phyloP scores from a whole-genome alignment of 2,113 vertebrate genomes.

The Phainopepla nitens region DNA sequence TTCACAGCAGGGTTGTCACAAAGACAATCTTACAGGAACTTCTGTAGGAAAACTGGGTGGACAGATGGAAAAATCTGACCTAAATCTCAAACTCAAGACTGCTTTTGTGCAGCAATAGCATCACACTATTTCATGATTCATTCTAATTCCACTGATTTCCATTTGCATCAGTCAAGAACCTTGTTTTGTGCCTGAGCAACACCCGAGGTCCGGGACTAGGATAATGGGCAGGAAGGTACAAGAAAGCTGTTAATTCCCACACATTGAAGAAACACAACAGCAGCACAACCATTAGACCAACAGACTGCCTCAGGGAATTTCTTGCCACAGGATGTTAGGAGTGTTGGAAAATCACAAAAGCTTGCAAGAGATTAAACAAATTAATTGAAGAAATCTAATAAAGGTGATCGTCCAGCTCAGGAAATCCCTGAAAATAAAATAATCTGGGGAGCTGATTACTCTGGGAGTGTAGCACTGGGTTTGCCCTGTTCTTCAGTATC shows the following conservation, averaged over 20 bases:
- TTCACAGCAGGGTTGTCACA: background rate
- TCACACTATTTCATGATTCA: background rate
- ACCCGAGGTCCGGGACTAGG: background rate
- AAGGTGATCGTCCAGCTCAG: background rate
- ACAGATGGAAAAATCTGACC: background rate
- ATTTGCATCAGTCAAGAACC: background rate
- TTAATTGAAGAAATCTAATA: background rate
- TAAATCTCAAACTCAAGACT: background rate
- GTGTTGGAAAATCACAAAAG: background rate
- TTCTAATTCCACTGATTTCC: background rate
- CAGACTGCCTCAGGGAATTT: background rate
- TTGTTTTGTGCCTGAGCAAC: background rate
- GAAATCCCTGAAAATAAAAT: background rate
- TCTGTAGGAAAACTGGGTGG: background rate
- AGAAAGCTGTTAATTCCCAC: background rate
- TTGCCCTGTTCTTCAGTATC: background rate
- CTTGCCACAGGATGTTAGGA: background rate
- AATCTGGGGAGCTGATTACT: background rate
- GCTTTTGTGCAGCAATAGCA: background rate
- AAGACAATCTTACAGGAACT: background rate
- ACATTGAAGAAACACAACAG: background rate
- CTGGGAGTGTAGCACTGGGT: background rate
- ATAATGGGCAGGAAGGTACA: background rate
- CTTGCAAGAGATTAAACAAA: background rate
- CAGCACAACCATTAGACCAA: background rate